These are phyloP conservation scores for Teleopsis dalmanni DNA, from an alignment of 1,140 invertebrate species.

Conservation along the genomic window DNA sequence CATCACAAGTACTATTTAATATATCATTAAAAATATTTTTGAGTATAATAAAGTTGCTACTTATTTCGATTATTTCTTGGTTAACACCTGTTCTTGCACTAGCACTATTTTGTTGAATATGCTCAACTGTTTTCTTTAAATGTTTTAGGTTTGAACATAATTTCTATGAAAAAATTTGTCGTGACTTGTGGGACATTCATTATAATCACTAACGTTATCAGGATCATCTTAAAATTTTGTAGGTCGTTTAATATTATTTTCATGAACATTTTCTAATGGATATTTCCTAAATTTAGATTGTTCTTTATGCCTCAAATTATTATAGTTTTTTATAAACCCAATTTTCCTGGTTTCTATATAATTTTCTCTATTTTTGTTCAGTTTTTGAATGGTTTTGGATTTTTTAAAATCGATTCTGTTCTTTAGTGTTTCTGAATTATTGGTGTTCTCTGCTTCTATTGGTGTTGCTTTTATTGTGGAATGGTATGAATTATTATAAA, in stretches of 20 bases:
- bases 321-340: constrained; percentile 4
- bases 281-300: neutral
- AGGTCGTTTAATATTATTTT: constrained; percentile 5
- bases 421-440: neutral
- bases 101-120: too few species aligned
- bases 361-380: constrained; percentile 5
- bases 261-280: constrained; percentile 1
- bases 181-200: too few species aligned
- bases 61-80: too few species aligned
- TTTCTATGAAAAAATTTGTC: too few species aligned
- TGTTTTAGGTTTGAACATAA: too few species aligned
- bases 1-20: too few species aligned
- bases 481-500: constrained; percentile 1
- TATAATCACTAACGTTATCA: too few species aligned
- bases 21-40: too few species aligned
- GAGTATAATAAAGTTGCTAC: too few species aligned
- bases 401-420: neutral
- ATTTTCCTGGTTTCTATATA: constrained; percentile 5
- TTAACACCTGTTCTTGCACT: too few species aligned
- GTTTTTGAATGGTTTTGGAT: neutral
- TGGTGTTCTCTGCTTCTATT: neutral
- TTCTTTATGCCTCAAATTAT: constrained; percentile 2
- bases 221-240: too few species aligned
- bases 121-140: too few species aligned
- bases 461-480: constrained; percentile 2